Evolutionary conservation across 2,797 vertebrate genomes (phyloP), one percentile per base, ranked within the genome.

Genomic region (Sebastes melanostomus): DNA sequence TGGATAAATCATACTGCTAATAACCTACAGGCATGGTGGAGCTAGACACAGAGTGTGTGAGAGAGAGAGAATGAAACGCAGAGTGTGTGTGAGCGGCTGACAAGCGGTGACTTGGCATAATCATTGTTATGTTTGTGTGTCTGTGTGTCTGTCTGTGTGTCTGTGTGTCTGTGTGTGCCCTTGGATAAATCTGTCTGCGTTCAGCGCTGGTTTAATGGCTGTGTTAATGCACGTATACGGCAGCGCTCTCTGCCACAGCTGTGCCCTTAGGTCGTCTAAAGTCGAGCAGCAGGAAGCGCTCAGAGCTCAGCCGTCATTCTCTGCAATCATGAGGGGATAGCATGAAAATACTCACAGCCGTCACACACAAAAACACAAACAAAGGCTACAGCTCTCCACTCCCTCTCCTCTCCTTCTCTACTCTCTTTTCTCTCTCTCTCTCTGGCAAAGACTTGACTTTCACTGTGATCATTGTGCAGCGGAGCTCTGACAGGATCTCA

Each of bases 1-100:
- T 75, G 84, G 88, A 93, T 90, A 92, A 91, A 92, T 91, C 90
- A 82, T 82, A 74, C 69, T 36, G 78, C 88, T 87, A 86, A 93
- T 89, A 85, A 93, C 86, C 86, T 85, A 69, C 75, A 87, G 90
- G 83, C 90, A 80, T 80, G 85, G 78, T 12, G 6, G 58, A 66
- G 80, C 61, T 24, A 65, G 66, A 75, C 74, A 42, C 60, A 27
- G 72, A 36, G 80, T 25, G 69, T 79, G 80, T 77, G 60, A 72
- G 14, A 66, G 38, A 65, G 66, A 58, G 22, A 66, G 61, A 69
- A 22, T 63, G 66, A 52, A 73, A 59, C 68, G n/a, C 32, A 61
- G 70, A n/a, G 24, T 38, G 66, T 50, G 34, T 60, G 74, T 16
- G 61, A 69, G 58, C 3, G 24, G 69, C 74, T 85, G 88, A 84